These are phyloP conservation scores for Vimba vimba DNA, from an alignment of 2,113 vertebrate species.

Conservation along the genomic window DNA sequence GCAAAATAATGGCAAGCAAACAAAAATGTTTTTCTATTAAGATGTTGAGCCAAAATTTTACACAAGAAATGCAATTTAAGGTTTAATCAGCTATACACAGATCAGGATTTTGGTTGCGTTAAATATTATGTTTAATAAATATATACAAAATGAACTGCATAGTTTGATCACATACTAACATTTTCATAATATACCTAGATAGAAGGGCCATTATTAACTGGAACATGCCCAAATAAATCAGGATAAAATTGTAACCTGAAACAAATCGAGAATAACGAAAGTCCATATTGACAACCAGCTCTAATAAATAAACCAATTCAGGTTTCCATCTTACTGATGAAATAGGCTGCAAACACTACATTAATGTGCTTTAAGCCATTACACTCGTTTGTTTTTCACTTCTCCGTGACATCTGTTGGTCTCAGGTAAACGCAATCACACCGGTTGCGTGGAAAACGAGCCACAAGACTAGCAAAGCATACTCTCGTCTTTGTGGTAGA, in stretches of 20 bases:
- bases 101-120: background rate
- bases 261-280: background rate
- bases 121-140: background rate
- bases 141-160: background rate
- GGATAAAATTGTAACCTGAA: background rate
- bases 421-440: constrained; percentile 38
- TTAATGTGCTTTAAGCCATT: background rate
- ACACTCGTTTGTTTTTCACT: constrained; percentile 41
- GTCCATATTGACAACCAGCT: background rate
- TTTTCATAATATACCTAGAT: background rate
- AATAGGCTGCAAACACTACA: constrained; percentile 9
- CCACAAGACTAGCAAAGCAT: background rate
- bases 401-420: constrained; percentile 36
- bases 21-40: background rate
- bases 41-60: background rate
- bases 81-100: background rate
- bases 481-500: constrained; percentile 8
- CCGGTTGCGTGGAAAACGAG: constrained; percentile 24
- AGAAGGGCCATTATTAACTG: background rate
- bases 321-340: constrained; percentile 15
- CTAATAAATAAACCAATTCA: background rate
- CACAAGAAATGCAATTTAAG: background rate
- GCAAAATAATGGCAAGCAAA: background rate
- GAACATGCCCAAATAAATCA: background rate
- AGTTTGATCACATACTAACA: background rate